Conservation (phyloP, 2,113 vertebrate genomes). For the Boulengeromyrus knoepffleri region DNA sequence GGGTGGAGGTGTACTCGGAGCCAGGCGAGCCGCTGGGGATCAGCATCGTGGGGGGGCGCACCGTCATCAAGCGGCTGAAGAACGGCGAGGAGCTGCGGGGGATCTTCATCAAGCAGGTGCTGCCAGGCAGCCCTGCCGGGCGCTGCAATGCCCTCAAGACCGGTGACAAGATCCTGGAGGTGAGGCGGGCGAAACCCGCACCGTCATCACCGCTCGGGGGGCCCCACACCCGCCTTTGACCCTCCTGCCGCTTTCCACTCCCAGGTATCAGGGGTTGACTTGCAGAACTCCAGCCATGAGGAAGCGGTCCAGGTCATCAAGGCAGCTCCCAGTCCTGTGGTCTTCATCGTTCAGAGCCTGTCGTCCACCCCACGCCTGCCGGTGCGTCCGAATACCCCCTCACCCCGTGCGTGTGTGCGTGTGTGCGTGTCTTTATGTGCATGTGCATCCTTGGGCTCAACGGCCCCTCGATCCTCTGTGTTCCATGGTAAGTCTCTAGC, state of each 20-base stretch:
- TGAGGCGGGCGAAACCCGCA: conserved; percentile 33
- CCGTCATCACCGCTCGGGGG: background rate
- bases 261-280: conserved; percentile 82
- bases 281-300: conserved; percentile 77
- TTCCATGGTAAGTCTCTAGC: background rate
- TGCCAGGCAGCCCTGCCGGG: conserved; percentile 81
- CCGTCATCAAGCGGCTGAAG: conserved; percentile 86
- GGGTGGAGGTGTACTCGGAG: conserved; percentile 83
- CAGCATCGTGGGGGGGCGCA: conserved; percentile 93
- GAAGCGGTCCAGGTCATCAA: conserved; percentile 88
- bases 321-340: conserved; percentile 74
- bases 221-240: background rate
- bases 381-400: background rate
- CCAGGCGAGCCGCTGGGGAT: conserved; percentile 80
- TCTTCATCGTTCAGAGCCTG: conserved; percentile 87
- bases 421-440: too few species aligned
- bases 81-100: conserved; percentile 96
- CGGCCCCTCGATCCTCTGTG: background rate
- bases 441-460: background rate
- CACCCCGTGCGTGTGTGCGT: too few species aligned
- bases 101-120: conserved; percentile 96
- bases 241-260: background rate
- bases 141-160: conserved; percentile 77
- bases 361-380: conserved; percentile 74
- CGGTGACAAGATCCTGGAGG: conserved; percentile 97